Conservation (phyloP, 2,888 invertebrate genomes). For the Eupelmus urozonus region DNA sequence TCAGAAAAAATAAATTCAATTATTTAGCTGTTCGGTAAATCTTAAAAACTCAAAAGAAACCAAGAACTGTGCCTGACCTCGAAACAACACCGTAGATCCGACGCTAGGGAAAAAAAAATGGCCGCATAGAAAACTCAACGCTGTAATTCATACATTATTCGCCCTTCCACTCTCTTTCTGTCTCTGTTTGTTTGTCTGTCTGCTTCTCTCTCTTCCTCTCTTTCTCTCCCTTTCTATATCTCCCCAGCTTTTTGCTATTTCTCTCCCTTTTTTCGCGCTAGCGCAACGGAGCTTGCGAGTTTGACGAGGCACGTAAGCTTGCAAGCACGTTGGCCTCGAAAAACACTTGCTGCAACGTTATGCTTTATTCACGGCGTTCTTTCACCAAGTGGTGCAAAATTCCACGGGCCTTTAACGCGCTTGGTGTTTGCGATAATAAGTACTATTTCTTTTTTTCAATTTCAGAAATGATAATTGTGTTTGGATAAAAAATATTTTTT, state of each 20-base stretch:
- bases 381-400: too few species aligned
- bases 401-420: too few species aligned
- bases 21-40: too few species aligned
- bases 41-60: not conserved
- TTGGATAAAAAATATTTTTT: too few species aligned
- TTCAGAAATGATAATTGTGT: too few species aligned
- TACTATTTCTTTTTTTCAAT: too few species aligned
- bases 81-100: not conserved
- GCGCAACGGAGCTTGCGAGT: slow-evolving; percentile 12
- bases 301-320: not conserved
- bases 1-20: not conserved
- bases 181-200: not conserved
- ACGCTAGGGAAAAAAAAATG: not conserved
- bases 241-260: not conserved
- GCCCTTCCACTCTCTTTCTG: too few species aligned
- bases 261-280: not conserved
- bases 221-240: not conserved
- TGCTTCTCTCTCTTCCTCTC: not conserved
- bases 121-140: not conserved
- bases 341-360: slow-evolving; percentile 4
- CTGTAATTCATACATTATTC: slow-evolving; percentile 39
- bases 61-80: not conserved
- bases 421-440: too few species aligned
- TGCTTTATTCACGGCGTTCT: slow-evolving; percentile 4
- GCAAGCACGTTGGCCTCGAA: not conserved